phyloP scores from a whole-genome alignment of 2,888 invertebrate genomes.

The Acrobasis consociella region DNA sequence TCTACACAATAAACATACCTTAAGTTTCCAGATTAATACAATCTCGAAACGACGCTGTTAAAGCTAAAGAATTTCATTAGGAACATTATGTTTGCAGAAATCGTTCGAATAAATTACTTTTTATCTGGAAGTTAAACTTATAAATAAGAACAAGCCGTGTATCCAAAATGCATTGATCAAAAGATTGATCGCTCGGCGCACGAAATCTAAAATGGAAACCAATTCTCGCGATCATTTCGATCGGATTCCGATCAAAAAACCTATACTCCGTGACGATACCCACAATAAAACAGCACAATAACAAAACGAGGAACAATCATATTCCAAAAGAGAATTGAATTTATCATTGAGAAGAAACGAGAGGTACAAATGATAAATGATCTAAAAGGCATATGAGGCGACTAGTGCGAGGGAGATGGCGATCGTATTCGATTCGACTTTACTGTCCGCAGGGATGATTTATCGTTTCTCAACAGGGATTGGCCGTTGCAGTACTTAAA shows the following conservation, averaged over 20 bases:
- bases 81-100: constrained; percentile 22
- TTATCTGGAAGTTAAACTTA: constrained; percentile 31
- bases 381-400: constrained; percentile 51
- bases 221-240: constrained; percentile 80
- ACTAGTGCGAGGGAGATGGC: constrained; percentile 66
- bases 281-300: constrained; percentile 78
- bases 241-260: constrained; percentile 78
- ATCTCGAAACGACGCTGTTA: too few relatives aligned
- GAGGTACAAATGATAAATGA: constrained; percentile 81
- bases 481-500: constrained; percentile 79
- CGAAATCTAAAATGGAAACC: constrained; percentile 77
- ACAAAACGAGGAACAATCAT: constrained; percentile 81
- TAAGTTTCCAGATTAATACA: too few relatives aligned
- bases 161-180: constrained; percentile 40
- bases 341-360: constrained; percentile 79
- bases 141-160: constrained; percentile 37
- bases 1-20: too few relatives aligned
- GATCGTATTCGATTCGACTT: constrained; percentile 62
- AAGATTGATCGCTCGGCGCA: constrained; percentile 72
- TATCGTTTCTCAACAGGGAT: constrained; percentile 82
- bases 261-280: constrained; percentile 74
- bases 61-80: neutral
- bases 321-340: constrained; percentile 81
- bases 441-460: constrained; percentile 77
- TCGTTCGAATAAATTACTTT: constrained; percentile 27